phyloP scores from a whole-genome alignment of 2,113 vertebrate genomes.

The Isurus oxyrinchus region DNA sequence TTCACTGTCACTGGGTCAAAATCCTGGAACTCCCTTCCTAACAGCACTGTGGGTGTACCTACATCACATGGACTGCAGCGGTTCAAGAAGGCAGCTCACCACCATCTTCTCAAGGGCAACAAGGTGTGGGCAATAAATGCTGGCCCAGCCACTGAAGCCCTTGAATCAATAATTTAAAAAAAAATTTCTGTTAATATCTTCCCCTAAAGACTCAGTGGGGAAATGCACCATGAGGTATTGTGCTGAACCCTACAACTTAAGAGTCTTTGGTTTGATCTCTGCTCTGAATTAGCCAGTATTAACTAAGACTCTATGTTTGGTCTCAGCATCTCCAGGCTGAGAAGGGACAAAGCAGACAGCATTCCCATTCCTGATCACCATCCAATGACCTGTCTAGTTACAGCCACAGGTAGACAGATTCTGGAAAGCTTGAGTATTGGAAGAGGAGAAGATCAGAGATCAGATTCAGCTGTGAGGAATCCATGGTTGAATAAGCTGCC shows the following conservation, averaged over 20 bases:
- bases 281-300: not conserved
- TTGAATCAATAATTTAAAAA: no score
- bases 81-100: no score
- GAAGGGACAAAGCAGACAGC: not conserved
- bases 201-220: not conserved
- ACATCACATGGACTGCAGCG: no score
- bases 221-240: not conserved
- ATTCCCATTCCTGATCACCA: not conserved
- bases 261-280: not conserved
- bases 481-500: not conserved
- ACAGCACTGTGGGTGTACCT: no score
- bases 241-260: not conserved
- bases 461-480: not conserved
- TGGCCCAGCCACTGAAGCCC: no score
- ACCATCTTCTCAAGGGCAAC: no score
- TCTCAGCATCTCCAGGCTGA: not conserved
- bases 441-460: not conserved
- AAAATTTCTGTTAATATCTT: not conserved
- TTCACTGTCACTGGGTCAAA: no score
- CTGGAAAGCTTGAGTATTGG: no score
- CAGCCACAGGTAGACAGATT: not conserved
- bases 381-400: not conserved
- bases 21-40: no score
- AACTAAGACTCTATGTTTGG: not conserved
- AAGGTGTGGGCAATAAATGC: no score